Percentiles rank a stretch among this genome's conserved stretches.
Conservation (phyloP, 2,797 vertebrate genomes). For the Eupleurogrammus muticus region DNA sequence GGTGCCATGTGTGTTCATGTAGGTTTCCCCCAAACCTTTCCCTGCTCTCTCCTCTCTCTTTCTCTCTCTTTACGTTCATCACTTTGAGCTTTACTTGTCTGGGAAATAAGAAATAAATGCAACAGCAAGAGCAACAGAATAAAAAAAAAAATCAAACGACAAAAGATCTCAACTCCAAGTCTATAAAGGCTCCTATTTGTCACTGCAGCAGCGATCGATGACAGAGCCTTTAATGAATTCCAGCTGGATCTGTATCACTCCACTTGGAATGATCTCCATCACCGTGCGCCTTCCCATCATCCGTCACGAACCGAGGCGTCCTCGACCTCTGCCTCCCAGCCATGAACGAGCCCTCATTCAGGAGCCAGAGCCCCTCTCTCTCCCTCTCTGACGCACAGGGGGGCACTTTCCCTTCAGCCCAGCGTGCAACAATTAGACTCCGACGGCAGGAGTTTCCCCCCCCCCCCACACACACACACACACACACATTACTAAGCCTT, state of each 20-base stretch:
- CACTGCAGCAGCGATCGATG: constrained; percentile 10
- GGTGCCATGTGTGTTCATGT: constrained; percentile 52
- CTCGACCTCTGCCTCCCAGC: constrained; percentile 32
- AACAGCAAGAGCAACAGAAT: not conserved
- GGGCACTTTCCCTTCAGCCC: constrained; percentile 15
- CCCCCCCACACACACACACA: constrained; percentile 1
- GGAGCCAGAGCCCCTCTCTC: not conserved
- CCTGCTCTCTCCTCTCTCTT: not conserved
- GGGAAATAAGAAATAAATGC: no score
- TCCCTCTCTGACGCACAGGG: constrained; percentile 15
- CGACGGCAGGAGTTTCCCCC: constrained; percentile 26
- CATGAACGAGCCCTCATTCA: constrained; percentile 9
- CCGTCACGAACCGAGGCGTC: constrained; percentile 52
- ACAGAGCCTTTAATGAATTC: constrained; percentile 21
- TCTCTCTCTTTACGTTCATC: constrained; percentile 5
- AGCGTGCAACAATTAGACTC: constrained; percentile 57
- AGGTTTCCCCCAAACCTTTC: not conserved
- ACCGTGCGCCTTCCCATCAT: not conserved
- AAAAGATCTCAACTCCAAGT: constrained; percentile 10
- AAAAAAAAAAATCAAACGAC: not conserved
- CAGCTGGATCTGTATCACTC: constrained; percentile 42
- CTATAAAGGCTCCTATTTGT: not conserved
- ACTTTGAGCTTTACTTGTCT: not conserved
- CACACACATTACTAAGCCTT: not conserved
- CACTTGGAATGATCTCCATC: constrained; percentile 46